A percentile compares a stretch with the other conserved stretches of the same genome.
These are phyloP conservation scores for Agrochola lychnidis DNA, from an alignment of 2,888 invertebrate genomes.

Conservation along the genomic window DNA sequence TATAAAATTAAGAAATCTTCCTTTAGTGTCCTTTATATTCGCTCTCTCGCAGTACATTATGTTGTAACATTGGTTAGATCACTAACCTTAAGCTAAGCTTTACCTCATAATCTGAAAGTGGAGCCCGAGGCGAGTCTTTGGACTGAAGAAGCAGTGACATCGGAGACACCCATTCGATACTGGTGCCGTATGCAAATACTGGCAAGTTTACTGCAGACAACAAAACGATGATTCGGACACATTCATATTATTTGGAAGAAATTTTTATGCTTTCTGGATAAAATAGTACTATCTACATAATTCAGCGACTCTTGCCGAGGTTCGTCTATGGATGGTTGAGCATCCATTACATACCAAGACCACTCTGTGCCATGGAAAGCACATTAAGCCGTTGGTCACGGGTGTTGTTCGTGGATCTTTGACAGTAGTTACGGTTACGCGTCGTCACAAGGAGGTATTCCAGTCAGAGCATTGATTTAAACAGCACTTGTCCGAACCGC, in stretches of 20 bases:
- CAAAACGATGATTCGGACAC: neutral
- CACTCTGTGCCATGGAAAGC: no score
- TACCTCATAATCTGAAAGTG: slow-evolving; percentile 81
- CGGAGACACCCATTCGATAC: slow-evolving; percentile 90
- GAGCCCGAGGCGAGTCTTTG: slow-evolving; percentile 78
- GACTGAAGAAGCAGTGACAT: slow-evolving; percentile 87
- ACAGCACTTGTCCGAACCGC: no score
- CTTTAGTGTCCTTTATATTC: no score
- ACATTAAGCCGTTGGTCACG: no score
- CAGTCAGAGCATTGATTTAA: no score
- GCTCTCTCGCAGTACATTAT: neutral
- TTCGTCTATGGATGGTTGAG: neutral
- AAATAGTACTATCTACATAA: neutral
- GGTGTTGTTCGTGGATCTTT: no score
- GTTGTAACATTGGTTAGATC: neutral
- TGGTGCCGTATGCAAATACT: slow-evolving; percentile 87
- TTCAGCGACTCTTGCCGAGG: neutral
- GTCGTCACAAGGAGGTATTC: no score
- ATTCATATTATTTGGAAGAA: neutral
- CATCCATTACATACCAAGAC: no score
- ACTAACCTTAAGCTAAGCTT: no score
- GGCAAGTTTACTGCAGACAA: slow-evolving; percentile 84
- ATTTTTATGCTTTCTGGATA: neutral
- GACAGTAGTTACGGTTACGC: no score
- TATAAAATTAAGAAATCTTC: neutral